These are phyloP conservation scores for Nasonia giraulti DNA, from an alignment of 1,140 invertebrate genomes.

Conservation along the genomic window DNA sequence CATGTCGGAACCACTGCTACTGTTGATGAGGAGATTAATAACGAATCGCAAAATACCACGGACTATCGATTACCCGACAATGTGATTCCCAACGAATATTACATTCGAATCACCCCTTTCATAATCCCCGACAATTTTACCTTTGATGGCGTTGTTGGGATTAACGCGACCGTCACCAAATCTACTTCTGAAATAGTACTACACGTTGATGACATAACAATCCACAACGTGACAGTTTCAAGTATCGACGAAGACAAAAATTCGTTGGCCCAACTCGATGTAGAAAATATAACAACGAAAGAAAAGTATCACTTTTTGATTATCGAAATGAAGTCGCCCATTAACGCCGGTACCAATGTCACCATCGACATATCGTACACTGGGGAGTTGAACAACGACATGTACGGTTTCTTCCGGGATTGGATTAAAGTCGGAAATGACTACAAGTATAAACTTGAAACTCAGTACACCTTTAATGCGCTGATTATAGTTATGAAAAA, in stretches of 20 bases:
- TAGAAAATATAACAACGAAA: constrained; percentile 77
- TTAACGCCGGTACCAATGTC: constrained; percentile 79
- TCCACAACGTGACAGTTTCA: constrained; percentile 72
- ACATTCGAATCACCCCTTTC: neutral
- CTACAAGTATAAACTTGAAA: constrained; percentile 62
- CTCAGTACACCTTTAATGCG: constrained; percentile 36
- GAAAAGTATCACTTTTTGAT: constrained; percentile 84
- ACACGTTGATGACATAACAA: constrained; percentile 82
- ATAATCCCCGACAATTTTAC: constrained; percentile 9
- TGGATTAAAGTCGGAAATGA: constrained; percentile 83
- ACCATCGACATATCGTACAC: constrained; percentile 78
- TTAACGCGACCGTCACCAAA: constrained; percentile 73
- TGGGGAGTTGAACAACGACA: constrained; percentile 82
- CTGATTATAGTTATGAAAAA: neutral
- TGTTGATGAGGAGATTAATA: neutral
- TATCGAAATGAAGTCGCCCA: constrained; percentile 75
- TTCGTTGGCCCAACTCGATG: constrained; percentile 62
- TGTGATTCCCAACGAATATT: neutral
- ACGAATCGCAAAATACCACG: neutral
- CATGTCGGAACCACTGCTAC: neutral
- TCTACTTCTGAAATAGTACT: constrained; percentile 84
- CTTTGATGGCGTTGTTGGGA: constrained; percentile 5
- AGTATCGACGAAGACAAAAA: constrained; percentile 63
- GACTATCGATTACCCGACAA: constrained; percentile 23
- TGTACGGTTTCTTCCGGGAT: constrained; percentile 91